These are phyloP conservation scores for Cyclura pinguis DNA, from an alignment of 2,797 vertebrate species.

Conservation along the genomic window DNA sequence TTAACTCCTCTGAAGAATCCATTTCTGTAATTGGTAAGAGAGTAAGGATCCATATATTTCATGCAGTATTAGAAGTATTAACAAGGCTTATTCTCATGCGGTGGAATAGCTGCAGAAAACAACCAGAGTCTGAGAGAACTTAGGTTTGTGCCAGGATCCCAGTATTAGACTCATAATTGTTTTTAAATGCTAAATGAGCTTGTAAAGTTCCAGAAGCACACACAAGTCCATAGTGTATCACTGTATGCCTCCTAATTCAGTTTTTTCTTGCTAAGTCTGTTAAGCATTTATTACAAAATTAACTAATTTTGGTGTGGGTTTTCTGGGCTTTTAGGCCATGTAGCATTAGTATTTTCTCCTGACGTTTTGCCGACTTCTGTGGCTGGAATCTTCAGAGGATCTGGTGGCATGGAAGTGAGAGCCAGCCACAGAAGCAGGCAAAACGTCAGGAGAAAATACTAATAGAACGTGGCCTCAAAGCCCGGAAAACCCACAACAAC, in stretches of 20 bases:
- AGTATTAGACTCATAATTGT: background rate
- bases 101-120: background rate
- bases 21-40: background rate
- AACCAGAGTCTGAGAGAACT: too few species aligned
- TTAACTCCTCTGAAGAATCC: background rate
- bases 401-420: too few species aligned
- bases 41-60: background rate
- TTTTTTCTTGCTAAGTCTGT: background rate
- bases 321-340: too few species aligned
- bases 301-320: background rate
- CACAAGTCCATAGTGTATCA: background rate
- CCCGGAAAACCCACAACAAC: too few species aligned
- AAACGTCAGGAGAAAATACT: too few species aligned
- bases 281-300: background rate
- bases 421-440: too few species aligned
- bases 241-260: background rate
- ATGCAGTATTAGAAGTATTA: too few species aligned
- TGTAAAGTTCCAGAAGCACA: background rate
- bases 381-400: too few species aligned
- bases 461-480: too few species aligned
- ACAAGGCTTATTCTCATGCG: too few species aligned
- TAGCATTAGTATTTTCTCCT: too few species aligned
- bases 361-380: too few species aligned
- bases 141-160: background rate
- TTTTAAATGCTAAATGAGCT: background rate